A percentile compares a stretch with the other conserved stretches of the same genome.
phyloP scores from a whole-genome alignment of 2,888 invertebrate species.

The Hydropsyche betteni region DNA sequence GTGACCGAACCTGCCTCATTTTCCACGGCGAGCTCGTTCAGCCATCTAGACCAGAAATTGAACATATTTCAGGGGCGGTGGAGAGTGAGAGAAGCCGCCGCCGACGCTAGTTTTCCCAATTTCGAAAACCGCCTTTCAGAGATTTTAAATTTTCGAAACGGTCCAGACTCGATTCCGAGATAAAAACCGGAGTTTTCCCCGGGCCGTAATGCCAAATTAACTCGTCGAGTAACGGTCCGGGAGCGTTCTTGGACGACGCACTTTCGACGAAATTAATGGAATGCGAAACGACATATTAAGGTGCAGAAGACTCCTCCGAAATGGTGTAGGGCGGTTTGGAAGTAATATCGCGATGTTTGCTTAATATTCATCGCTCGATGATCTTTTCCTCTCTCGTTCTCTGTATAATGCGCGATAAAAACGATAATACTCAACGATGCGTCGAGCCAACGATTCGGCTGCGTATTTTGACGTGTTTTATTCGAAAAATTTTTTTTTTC shows the following conservation, averaged over 20 bases:
- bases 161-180: background rate
- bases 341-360: constrained; percentile 8
- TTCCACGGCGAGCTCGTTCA: constrained; percentile 24
- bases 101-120: no score
- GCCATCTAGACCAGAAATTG: constrained; percentile 33
- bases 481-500: no score
- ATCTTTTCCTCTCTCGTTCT: no score
- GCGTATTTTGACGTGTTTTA: no score
- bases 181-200: background rate
- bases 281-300: constrained; percentile 30
- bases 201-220: constrained; percentile 16
- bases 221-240: background rate
- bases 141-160: no score
- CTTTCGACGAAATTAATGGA: constrained; percentile 8
- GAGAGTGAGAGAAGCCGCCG: background rate
- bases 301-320: constrained; percentile 3
- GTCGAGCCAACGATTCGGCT: no score
- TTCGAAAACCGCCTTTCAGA: no score
- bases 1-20: constrained; percentile 35
- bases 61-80: constrained; percentile 33
- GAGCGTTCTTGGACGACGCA: no score
- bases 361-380: constrained; percentile 3
- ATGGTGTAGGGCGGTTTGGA: no score
- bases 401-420: no score
- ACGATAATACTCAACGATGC: no score